These are phyloP conservation scores for Elegia similella DNA, from an alignment of 2,888 invertebrate species.

Conservation along the genomic window DNA sequence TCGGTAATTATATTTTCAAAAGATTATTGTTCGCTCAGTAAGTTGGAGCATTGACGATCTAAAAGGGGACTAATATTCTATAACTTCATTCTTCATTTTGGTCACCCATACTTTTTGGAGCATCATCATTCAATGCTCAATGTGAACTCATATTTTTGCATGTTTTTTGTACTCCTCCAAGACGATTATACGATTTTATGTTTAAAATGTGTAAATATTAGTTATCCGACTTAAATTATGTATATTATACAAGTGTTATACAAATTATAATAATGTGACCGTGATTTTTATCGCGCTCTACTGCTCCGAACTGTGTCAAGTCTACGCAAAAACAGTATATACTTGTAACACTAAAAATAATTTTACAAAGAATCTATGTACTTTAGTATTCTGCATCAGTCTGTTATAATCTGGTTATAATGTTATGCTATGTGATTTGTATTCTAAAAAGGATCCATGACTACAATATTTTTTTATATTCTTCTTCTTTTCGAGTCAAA, in stretches of 20 bases:
- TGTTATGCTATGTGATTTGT: no score
- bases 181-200: background rate
- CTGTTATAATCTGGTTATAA: no score
- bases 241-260: background rate
- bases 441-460: no score
- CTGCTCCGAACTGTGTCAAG: slow-evolving; percentile 14
- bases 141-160: background rate
- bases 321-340: background rate
- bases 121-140: background rate
- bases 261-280: slow-evolving; percentile 12
- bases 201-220: slow-evolving; percentile 5
- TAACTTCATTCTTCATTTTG: no score
- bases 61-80: no score
- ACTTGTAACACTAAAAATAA: no score
- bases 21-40: background rate
- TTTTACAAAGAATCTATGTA: no score
- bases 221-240: slow-evolving; percentile 3
- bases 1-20: slow-evolving; percentile 51
- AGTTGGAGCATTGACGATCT: no score
- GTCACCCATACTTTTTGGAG: no score
- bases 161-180: background rate
- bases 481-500: no score
- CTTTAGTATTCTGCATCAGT: no score
- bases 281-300: slow-evolving; percentile 12
- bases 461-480: no score